phyloP scores from a whole-genome alignment of 2,888 invertebrate genomes.

The Drosophila stalkeri region DNA sequence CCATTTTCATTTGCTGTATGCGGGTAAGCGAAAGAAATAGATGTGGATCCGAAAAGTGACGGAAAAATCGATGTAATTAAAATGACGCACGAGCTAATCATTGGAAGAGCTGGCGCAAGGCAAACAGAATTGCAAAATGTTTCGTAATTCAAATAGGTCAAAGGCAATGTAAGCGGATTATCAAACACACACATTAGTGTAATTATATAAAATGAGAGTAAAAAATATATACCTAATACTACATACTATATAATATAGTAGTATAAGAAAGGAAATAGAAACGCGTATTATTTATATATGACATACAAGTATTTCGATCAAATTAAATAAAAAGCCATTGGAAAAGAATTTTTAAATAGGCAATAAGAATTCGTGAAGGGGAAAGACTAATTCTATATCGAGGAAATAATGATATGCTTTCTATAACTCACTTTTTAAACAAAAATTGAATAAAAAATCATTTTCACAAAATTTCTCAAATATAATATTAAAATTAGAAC shows the following conservation, averaged over 20 bases:
- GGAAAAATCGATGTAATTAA: slow-evolving; percentile 64
- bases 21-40: slow-evolving; percentile 17
- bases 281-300: no score
- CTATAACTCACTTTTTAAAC: no score
- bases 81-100: slow-evolving; percentile 35
- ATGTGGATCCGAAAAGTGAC: slow-evolving; percentile 35
- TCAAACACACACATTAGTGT: neutral
- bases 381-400: no score
- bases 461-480: no score
- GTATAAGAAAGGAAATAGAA: no score
- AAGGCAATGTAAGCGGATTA: slow-evolving; percentile 12
- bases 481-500: no score
- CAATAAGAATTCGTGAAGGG: no score
- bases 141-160: slow-evolving; percentile 20
- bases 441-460: no score
- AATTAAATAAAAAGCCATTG: no score
- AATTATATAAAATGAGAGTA: neutral
- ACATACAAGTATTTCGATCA: no score
- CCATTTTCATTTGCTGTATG: slow-evolving; percentile 33
- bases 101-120: slow-evolving; percentile 15
- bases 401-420: no score
- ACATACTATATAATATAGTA: neutral
- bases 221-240: neutral
- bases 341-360: no score
- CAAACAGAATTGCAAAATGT: slow-evolving; percentile 9